Evolutionary conservation across 2,797 vertebrate species (phyloP).

Genomic region (Sebastes umbrosus): DNA sequence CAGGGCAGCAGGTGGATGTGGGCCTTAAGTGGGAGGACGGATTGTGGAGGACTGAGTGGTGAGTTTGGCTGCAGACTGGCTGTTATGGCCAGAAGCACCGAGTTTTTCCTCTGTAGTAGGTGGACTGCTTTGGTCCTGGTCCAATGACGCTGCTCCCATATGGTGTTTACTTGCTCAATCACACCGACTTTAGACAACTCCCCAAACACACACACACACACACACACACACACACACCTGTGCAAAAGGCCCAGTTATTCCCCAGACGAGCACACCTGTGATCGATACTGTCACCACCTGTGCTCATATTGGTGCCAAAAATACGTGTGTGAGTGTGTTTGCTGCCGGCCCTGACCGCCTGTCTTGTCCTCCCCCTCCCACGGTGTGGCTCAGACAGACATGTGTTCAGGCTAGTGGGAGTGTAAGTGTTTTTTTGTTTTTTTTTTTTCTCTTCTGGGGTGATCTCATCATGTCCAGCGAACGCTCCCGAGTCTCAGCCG

Average conservation of each 20-base stretch:
- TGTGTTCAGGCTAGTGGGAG: conserved; percentile 56
- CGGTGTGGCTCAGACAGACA: conserved; percentile 40
- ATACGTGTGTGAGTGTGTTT: conserved; percentile 7
- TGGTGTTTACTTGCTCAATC: conserved; percentile 78
- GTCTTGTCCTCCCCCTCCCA: conserved; percentile 28
- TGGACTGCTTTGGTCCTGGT: conserved; percentile 59
- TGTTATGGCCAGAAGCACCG: conserved; percentile 27
- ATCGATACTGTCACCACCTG: conserved; percentile 68
- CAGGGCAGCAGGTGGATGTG: conserved; percentile 61
- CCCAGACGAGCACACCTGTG: conserved; percentile 70
- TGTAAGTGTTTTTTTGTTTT: conserved; percentile 22
- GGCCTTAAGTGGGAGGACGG: conserved; percentile 41
- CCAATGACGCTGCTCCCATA: conserved; percentile 69
- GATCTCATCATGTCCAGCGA: conserved; percentile 64
- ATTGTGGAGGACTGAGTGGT: conserved; percentile 19
- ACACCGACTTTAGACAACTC: conserved; percentile 63
- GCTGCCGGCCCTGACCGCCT: conserved; percentile 13
- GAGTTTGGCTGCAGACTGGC: conserved; percentile 49
- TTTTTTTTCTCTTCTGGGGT: conserved; percentile 13
- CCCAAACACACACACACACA: conserved; percentile 39
- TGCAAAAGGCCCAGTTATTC: conserved; percentile 45
- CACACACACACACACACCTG: conserved; percentile 38
- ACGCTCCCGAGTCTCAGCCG: conserved; percentile 49
- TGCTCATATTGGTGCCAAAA: conserved; percentile 58
- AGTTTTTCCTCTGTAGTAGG: conserved; percentile 43